Percentiles rank a stretch among this genome's conserved stretches.
phyloP scores from a whole-genome alignment of 2,888 invertebrate species.

The Oxyteleia sp. region DNA sequence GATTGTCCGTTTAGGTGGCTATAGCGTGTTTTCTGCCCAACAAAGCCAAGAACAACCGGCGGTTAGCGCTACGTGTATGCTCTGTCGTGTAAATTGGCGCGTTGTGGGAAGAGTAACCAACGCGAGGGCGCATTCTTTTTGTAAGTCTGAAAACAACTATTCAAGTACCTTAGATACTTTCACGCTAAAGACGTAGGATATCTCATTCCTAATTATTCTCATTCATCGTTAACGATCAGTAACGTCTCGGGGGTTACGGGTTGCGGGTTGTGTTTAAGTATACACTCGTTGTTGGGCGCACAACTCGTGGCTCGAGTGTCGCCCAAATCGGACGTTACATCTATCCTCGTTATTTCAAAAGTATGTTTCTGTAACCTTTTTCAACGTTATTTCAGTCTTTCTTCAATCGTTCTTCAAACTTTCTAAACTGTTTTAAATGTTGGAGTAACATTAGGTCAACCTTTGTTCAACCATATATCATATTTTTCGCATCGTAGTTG shows the following conservation, averaged over 20 bases:
- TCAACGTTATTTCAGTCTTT: no score
- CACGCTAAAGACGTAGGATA: slow-evolving; percentile 68
- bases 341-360: slow-evolving; percentile 53
- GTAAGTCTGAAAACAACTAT: slow-evolving; percentile 77
- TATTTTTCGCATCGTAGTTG: no score
- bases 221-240: slow-evolving; percentile 48
- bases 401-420: no score
- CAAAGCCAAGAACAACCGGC: slow-evolving; percentile 74
- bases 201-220: slow-evolving; percentile 61
- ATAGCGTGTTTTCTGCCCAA: slow-evolving; percentile 71
- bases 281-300: slow-evolving; percentile 54
- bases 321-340: slow-evolving; percentile 31
- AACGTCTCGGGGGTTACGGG: slow-evolving; percentile 50
- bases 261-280: slow-evolving; percentile 47
- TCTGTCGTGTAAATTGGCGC: slow-evolving; percentile 71
- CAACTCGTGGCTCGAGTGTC: slow-evolving; percentile 48
- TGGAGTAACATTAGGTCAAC: no score
- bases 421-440: no score
- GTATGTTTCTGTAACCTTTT: no score
- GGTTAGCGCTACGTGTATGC: slow-evolving; percentile 74
- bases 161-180: slow-evolving; percentile 73
- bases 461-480: no score
- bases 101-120: slow-evolving; percentile 77
- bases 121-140: slow-evolving; percentile 78
- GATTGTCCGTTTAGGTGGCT: slow-evolving; percentile 66